These are phyloP conservation scores for Geotrypetes seraphini DNA, from an alignment of 2,797 vertebrate species.

Conservation along the genomic window DNA sequence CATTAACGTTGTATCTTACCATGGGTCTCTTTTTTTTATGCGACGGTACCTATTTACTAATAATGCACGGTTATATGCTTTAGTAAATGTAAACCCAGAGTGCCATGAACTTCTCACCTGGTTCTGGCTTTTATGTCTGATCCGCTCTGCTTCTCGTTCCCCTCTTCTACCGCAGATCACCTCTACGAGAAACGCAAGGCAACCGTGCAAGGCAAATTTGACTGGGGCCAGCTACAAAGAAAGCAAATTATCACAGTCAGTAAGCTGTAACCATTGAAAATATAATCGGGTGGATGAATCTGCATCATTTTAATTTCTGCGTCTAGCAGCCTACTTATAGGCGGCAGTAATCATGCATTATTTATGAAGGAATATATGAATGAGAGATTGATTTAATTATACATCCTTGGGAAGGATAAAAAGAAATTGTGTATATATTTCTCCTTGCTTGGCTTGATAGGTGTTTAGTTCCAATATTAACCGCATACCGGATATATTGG, in stretches of 20 bases:
- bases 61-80: too few species aligned
- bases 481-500: background rate
- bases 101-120: too few species aligned
- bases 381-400: accelerated
- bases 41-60: too few species aligned
- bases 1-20: too few species aligned
- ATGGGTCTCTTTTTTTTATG: too few species aligned
- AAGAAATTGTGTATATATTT: accelerated
- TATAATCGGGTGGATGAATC: background rate
- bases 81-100: too few species aligned
- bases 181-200: too few species aligned
- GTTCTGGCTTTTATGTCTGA: too few species aligned
- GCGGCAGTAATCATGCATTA: background rate
- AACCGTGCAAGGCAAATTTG: background rate
- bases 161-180: too few species aligned
- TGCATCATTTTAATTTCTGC: background rate
- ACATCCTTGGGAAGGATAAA: accelerated
- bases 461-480: accelerated
- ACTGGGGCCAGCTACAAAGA: background rate
- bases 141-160: too few species aligned
- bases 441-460: accelerated
- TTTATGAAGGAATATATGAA: background rate
- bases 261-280: background rate
- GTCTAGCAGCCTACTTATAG: background rate
- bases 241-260: background rate